phyloP scores from a whole-genome alignment of 2,797 vertebrate genomes.

The Champsocephalus gunnari region DNA sequence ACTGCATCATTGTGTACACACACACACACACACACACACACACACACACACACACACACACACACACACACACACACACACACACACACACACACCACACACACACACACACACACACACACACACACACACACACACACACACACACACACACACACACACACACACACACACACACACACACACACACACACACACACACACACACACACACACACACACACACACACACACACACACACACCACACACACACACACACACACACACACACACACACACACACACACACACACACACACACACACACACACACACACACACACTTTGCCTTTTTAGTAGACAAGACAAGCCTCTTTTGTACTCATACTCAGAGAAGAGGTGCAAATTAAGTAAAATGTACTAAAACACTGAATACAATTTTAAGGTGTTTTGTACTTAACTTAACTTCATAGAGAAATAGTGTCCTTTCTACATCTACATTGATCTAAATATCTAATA shows the following conservation, averaged over 20 bases:
- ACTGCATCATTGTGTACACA: neutral
- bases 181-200: slow-evolving; percentile 12
- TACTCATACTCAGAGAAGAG: too few species aligned
- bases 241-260: slow-evolving; percentile 8
- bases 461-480: too few species aligned
- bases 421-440: too few species aligned
- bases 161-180: slow-evolving; percentile 9
- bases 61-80: slow-evolving; percentile 11
- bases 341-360: too few species aligned
- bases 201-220: slow-evolving; percentile 5
- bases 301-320: slow-evolving; percentile 9
- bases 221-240: slow-evolving; percentile 13
- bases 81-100: slow-evolving; percentile 3
- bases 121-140: slow-evolving; percentile 7
- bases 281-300: slow-evolving; percentile 9
- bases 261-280: slow-evolving; percentile 13
- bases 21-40: slow-evolving; percentile 14
- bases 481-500: too few species aligned
- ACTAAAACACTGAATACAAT: too few species aligned
- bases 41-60: slow-evolving; percentile 7
- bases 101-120: slow-evolving; percentile 14
- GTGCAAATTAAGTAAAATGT: too few species aligned
- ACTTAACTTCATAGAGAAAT: too few species aligned
- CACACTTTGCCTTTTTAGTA: slow-evolving; percentile 24
- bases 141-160: slow-evolving; percentile 11